Evolutionary conservation across 2,113 vertebrate genomes (phyloP), one percentile per base, ranked within the genome.

Genomic region (Phainopepla nitens): DNA sequence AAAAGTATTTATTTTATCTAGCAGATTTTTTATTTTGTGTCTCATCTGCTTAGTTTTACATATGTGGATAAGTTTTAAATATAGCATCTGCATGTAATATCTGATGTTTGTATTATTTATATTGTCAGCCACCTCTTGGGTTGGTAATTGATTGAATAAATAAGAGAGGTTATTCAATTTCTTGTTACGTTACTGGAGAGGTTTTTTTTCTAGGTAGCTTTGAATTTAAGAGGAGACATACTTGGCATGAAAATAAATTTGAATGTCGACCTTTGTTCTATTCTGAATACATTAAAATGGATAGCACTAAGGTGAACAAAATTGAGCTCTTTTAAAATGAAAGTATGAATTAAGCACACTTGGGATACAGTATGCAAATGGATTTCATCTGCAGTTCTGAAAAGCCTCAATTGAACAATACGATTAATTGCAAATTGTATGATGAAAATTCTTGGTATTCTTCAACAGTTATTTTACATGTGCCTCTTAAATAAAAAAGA

Each of bases 321-420:
- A 94, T 49, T 17, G 50, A 94, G 45, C 31, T 82, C 68, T 78
- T 95, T 87, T 87, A 87, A 35, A 87, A 93, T 89, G 39, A 66
- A 95, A 94, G 86, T 92, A 82, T 96, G 51, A 95, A 88, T 95
- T 97, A 96, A 94, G 87, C 92, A 94, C 81, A 71, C 42, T 96
- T 89, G 95, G 88, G 90, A 96, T 94, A 56, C 94, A 68, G 68
- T 92, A 94, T 97, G 87, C 95, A 94, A 96, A 96, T 96, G 36
- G 31, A 71, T 95, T 96, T 96, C 47, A 87, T 92, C 82, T 96
- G 69, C 89, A 87, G 65, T 92, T 94, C 82, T 94, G 92, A 87
- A 94, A 94, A 95, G 82, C 92, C 49, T 96, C 76, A 69, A 11
- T 54, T 94, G 86, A 73, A 93, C 86, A 75, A 66, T 95, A 81